Conservation (phyloP, 2,113 vertebrate genomes). For the human (Homo sapiens) region DNA sequence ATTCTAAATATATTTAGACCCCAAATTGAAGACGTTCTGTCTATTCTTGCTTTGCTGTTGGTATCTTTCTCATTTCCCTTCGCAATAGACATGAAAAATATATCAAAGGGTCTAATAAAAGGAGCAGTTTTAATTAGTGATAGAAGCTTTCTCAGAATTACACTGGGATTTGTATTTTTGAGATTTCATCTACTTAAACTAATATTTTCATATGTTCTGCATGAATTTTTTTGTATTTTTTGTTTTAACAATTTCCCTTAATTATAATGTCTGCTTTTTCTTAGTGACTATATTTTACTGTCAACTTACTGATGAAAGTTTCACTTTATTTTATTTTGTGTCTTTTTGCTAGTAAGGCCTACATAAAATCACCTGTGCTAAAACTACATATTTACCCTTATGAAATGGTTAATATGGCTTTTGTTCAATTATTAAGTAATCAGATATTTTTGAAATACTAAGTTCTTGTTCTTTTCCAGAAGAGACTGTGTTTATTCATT, state of each 20-base stretch:
- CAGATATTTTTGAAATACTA: constrained; percentile 11
- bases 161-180: not conserved
- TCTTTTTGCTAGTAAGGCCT: not conserved
- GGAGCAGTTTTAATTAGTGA: not conserved
- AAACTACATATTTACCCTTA: not conserved
- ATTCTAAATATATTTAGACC: constrained; percentile 44
- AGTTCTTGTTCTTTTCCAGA: not conserved
- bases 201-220: not conserved
- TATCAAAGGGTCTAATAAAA: not conserved
- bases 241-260: not conserved
- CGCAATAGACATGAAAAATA: not conserved
- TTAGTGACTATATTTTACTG: constrained; percentile 5
- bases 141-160: not conserved
- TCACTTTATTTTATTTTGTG: constrained; percentile 41
- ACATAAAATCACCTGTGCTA: not conserved
- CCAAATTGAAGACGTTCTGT: constrained; percentile 18
- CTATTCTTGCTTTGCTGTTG: not conserved
- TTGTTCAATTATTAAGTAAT: constrained; percentile 23
- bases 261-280: not conserved
- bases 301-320: constrained; percentile 21
- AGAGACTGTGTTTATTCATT: not conserved
- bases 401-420: not conserved
- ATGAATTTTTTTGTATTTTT: not conserved
- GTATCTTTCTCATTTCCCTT: constrained; percentile 6
- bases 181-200: not conserved